Base-by-base conservation (phyloP, 2,797 vertebrate genomes). In the Pristis pectinata region DNA sequence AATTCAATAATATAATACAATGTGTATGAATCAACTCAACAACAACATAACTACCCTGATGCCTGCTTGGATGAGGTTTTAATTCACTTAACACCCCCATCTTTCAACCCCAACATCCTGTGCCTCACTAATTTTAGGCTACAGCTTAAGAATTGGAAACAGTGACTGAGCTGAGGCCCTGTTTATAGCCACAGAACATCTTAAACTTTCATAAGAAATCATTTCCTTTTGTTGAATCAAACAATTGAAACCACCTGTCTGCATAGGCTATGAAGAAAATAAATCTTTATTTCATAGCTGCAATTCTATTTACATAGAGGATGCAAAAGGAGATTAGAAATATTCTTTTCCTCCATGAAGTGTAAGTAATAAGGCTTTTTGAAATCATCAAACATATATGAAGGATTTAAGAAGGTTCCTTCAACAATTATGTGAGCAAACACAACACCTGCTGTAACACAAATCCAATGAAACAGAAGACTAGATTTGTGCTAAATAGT, bases 141-240 rank as follows among this genome's bases (percentile, higher is more conserved):
- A 95, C 95, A 95, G 94, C 96, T 96, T 96, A 96, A 95, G 91
- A 83, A 91, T 95, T 96, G 96, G 95, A 96, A 96, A 92, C 95
- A 95, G 95, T 95, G 95, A 95, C 96, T 95, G 95, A 92, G 91
- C 83, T 94, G 94, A 91, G 95, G 95, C 96, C 44, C 67, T 49
- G 24, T 53, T 94, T 95, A 74, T 95, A 93, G 96, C 96, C 95
- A 96, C 95, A 96, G 97, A 97, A 97, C 97, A 97, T 97, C 96
- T 97, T 95, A 96, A 96, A 22, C 95, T 95, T 96, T 96, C 96
- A 96, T 97, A 97, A 97, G 95, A 96, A 96, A 96, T 95, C 10
- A 97, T 96, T 96, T 97, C 96, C 96, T 96, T 96, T 27, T 93
- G 97, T 97, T 97, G 96, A 97, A 97, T 96, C 95, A 95, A 96